Evolutionary conservation across 1,140 invertebrate genomes (phyloP).

Genomic region (Macrocentrus cingulum): DNA sequence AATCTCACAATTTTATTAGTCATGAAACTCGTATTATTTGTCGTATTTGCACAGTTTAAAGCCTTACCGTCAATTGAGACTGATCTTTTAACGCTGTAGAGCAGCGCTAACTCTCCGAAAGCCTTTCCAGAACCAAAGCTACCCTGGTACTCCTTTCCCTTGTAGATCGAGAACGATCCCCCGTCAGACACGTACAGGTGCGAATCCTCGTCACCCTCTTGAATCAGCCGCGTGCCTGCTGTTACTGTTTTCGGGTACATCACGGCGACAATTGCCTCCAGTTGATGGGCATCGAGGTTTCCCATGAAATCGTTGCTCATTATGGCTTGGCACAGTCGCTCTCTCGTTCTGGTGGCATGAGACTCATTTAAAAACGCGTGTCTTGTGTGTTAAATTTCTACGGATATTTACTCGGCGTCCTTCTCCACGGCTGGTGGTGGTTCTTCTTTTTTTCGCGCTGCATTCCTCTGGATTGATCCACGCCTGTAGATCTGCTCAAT

Average conservation of each 20-base stretch:
- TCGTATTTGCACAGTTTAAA: too few relatives aligned
- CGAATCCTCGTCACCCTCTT: constrained; percentile 81
- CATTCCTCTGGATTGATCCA: constrained; percentile 5
- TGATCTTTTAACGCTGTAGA: constrained; percentile 90
- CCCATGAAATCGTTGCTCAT: constrained; percentile 90
- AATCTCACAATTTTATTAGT: constrained; percentile 14
- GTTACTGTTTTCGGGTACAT: constrained; percentile 83
- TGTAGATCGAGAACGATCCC: constrained; percentile 84
- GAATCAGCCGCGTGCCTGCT: constrained; percentile 78
- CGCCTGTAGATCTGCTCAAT: constrained; percentile 5
- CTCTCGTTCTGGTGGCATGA: constrained; percentile 32
- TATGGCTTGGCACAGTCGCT: constrained; percentile 70
- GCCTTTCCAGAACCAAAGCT: constrained; percentile 82
- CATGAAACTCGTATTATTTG: too few relatives aligned
- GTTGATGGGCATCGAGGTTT: constrained; percentile 84
- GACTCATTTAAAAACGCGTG: constrained; percentile 1
- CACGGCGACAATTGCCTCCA: constrained; percentile 83
- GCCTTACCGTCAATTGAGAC: constrained; percentile 78
- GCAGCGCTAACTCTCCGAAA: constrained; percentile 90
- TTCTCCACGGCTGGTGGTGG: constrained; percentile 10
- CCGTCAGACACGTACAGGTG: constrained; percentile 81
- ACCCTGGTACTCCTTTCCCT: constrained; percentile 71
- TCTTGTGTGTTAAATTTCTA: neutral
- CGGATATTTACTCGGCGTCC: constrained; percentile 10
- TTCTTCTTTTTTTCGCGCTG: neutral